Evolutionary conservation across 2,888 invertebrate species (phyloP), one percentile per base, ranked within the genome.

Genomic region (Thereva nobilitata): DNA sequence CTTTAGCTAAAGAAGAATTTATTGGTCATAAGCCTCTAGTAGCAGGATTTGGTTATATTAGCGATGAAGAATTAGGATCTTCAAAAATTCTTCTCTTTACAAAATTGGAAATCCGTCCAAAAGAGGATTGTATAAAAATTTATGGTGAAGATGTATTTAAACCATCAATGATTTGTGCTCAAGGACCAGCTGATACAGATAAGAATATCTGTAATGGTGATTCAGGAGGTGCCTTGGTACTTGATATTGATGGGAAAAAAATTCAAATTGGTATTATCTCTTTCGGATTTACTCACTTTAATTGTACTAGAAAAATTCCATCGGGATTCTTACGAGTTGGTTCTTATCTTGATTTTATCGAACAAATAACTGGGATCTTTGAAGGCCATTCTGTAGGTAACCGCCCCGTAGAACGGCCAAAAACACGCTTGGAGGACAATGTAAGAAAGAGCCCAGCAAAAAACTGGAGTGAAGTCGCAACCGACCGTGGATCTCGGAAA

Each of bases 211-310:
- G 80, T 64, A 76, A 74, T 47, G 80, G 80, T 0, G 79, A 80
- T 67, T 79, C 79, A 0, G 79, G 80, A 52, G 80, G 79, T 5
- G 75, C 80, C 0, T 59, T 80, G 9, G 72, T 78, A n/a, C 67
- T 70, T 3, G 68, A 72, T 42, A 55, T 70, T 3, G 70, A 53
- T 54, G 74, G 72, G 0, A 55, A 42, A 0, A 75, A 67, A 65
- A 66, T 75, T 9, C 80, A 80, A 67, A 76, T 80, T 37, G 80
- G 80, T 3, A 76, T 80, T n/a, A 79, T 76, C 69, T 79, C 79
- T 5, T 80, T 78, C 74, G 79, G n/a, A n/a, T n/a, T n/a, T n/a
- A n/a, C n/a, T 78, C 1, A 76, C 76, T 23, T 79, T 71, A 73
- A 67, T 34, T 79, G 79, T 68, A 75, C 78, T 0, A 71, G 74